phyloP scores from a whole-genome alignment of 2,888 invertebrate species.

The Coelopa pilipes region DNA sequence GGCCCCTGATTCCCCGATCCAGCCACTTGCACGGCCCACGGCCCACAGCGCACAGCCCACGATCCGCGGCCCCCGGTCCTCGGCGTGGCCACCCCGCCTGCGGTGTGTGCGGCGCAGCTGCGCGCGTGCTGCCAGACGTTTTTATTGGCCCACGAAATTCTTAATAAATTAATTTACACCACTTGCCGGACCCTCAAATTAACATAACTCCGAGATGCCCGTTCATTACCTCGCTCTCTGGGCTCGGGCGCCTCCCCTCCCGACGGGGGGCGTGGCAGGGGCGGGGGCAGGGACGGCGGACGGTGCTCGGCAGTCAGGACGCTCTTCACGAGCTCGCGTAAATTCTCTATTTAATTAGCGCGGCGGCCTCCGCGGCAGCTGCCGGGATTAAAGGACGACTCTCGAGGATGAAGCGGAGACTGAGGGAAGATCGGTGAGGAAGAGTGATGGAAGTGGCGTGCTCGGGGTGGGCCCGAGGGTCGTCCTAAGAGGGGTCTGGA shows the following conservation, averaged over 20 bases:
- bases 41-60: neutral
- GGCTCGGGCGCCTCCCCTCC: neutral
- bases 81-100: neutral
- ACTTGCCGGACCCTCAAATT: slow-evolving; percentile 15
- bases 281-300: too few relatives aligned
- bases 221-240: too few relatives aligned
- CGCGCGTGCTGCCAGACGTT: neutral
- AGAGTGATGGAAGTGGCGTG: too few relatives aligned
- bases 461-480: too few relatives aligned
- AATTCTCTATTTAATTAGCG: slow-evolving; percentile 7
- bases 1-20: neutral
- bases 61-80: neutral
- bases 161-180: slow-evolving; percentile 19
- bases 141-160: slow-evolving; percentile 2
- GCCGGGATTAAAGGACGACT: neutral
- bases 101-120: neutral
- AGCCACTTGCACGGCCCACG: too few relatives aligned
- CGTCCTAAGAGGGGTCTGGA: too few relatives aligned
- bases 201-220: neutral
- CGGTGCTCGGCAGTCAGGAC: too few relatives aligned
- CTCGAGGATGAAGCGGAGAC: too few relatives aligned
- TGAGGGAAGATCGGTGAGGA: too few relatives aligned
- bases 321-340: neutral
- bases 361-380: neutral
- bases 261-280: too few relatives aligned